Percentiles rank a stretch among this genome's conserved stretches.
Conservation (phyloP, 2,888 invertebrate genomes). For the Callosobruchus maculatus region DNA sequence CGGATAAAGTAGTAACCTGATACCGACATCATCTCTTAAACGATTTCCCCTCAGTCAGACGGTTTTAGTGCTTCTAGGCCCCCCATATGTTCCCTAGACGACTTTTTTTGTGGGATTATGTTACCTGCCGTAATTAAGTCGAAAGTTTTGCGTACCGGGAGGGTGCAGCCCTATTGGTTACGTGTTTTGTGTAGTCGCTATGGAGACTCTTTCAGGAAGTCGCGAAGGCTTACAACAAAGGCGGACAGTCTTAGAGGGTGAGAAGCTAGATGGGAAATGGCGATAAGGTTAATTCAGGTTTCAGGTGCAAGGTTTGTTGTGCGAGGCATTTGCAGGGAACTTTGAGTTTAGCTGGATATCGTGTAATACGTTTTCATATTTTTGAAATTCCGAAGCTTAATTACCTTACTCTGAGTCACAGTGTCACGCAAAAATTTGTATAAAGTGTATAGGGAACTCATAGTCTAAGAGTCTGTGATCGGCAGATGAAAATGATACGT, state of each 20-base stretch:
- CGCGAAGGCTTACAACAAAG: neutral
- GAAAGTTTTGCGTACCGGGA: neutral
- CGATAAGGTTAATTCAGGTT: neutral
- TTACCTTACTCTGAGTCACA: too few species aligned
- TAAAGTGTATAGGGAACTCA: too few species aligned
- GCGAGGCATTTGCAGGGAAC: too few species aligned
- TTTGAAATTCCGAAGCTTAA: too few species aligned
- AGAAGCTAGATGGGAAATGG: neutral
- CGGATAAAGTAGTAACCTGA: slow-evolving; percentile 8
- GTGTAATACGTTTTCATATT: too few species aligned
- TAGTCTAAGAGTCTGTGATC: too few species aligned
- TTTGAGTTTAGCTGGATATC: too few species aligned
- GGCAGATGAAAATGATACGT: too few species aligned
- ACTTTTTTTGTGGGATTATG: neutral
- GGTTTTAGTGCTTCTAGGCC: neutral
- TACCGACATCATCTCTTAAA: slow-evolving; percentile 15
- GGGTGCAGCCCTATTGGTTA: neutral
- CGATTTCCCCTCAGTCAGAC: slow-evolving; percentile 12
- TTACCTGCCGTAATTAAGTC: neutral
- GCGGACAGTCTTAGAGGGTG: neutral
- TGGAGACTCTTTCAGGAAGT: neutral
- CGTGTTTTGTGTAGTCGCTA: neutral
- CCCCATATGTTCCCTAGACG: neutral
- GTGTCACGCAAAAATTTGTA: too few species aligned
- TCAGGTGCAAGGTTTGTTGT: neutral